phyloP scores from a whole-genome alignment of 2,797 vertebrate species.

The Phrynocephalus vlangalii region DNA sequence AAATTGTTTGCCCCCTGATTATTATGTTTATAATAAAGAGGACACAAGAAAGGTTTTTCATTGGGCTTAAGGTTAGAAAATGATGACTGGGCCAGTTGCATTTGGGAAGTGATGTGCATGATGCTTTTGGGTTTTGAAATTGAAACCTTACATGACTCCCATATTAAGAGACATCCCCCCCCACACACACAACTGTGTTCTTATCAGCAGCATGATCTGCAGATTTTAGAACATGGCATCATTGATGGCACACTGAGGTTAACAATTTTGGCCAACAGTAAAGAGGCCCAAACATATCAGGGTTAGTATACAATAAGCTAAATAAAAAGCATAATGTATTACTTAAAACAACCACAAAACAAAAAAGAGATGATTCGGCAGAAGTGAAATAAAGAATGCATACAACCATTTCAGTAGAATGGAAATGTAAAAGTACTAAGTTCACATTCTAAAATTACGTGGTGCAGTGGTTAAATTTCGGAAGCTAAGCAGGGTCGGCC shows the following conservation, averaged over 20 bases:
- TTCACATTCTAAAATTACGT: no score
- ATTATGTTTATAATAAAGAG: constrained; percentile 26
- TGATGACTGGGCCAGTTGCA: constrained; percentile 7
- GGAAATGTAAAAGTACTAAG: no score
- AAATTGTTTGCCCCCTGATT: background rate
- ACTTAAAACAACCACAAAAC: no score
- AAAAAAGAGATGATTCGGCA: background rate
- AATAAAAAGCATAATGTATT: background rate
- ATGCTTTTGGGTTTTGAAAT: background rate
- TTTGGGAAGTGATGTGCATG: background rate
- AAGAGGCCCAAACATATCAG: no score
- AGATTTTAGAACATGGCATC: background rate
- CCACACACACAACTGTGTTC: background rate
- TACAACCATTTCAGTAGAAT: no score
- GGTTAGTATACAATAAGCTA: no score
- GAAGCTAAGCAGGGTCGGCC: no score
- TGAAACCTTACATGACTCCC: background rate
- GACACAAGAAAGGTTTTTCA: constrained; percentile 16
- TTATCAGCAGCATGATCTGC: background rate
- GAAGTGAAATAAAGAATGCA: background rate
- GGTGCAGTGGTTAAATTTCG: no score
- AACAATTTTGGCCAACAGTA: no score
- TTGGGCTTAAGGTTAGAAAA: background rate
- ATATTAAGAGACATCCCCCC: background rate
- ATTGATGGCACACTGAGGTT: no score